Base-by-base conservation (phyloP, 2,113 vertebrate genomes). In the Micromys minutus region DNA sequence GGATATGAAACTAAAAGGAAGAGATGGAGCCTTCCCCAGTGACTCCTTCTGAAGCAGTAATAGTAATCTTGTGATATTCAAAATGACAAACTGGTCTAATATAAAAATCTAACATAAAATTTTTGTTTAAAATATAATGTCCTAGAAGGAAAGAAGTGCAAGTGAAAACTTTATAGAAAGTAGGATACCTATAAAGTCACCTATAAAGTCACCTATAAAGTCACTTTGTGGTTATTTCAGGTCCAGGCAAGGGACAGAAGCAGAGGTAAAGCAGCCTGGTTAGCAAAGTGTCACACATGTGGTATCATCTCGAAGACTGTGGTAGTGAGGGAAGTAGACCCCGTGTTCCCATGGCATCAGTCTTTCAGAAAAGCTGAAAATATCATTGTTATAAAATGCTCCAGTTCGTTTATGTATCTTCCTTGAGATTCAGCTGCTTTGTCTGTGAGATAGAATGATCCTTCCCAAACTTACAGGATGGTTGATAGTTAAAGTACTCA, bases 81-180 rank as follows among this genome's bases (percentile, higher is more conserved):
- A n/a, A 80, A 61, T 75, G 45, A 77, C 85, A 50, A 76, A 31
- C 45, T 65, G 72, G 86, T 91, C 61, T 63, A 72, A 3, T 65
- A 26, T 17, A 34, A 96, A 89, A 76, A 84, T 87, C n/a, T 93
- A 65, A 67, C 77, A 36, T 59, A 42, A 87, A 76, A 59, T 42
- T 67, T n/a, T 65, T 72, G 17, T 93, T 26, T 72, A 47, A 36
- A 93, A 76, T 94, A 13, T 67, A 61, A 69, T 69, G 4, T 57
- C 36, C 77, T 91, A 42, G 42, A 81, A 83, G n/a, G 87, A 55
- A 74, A 39, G 47, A 85, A 22, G 1, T 22, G 61, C 65, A 67
- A 13, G 59, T 55, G 9, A 74, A 67, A 34, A 67, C 13, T 36
- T 52, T 75, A 59, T 12, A 75, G 85, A 24, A 47, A 24, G 45